A percentile compares a stretch with the other conserved stretches of the same genome.
These are phyloP conservation scores for Patella ulyssiponensis DNA, from an alignment of 2,888 invertebrate species.

Conservation along the genomic window DNA sequence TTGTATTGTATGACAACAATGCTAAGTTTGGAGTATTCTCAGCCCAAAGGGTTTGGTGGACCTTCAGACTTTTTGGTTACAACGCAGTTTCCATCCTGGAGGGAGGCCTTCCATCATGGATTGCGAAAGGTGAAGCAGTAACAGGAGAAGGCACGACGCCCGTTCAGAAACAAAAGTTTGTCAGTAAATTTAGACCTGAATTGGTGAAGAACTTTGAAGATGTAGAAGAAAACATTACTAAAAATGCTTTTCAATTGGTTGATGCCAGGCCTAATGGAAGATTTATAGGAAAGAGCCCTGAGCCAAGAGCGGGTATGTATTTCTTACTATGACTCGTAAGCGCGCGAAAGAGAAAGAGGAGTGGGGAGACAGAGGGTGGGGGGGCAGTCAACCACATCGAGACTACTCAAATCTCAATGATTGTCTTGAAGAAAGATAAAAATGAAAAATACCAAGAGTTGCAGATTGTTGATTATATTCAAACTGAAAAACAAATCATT, in stretches of 20 bases:
- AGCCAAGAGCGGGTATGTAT: slow-evolving; percentile 63
- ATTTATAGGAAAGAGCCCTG: slow-evolving; percentile 63
- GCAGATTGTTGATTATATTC: too few relatives aligned
- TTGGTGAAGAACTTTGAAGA: slow-evolving; percentile 61
- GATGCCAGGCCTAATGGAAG: slow-evolving; percentile 65
- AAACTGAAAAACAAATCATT: background rate
- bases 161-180: slow-evolving; percentile 42
- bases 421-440: too few relatives aligned
- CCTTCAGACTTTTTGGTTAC: slow-evolving; percentile 66
- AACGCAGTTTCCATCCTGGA: slow-evolving; percentile 58
- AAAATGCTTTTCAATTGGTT: slow-evolving; percentile 50
- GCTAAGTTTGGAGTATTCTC: slow-evolving; percentile 57
- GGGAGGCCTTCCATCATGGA: slow-evolving; percentile 66
- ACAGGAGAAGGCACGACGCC: slow-evolving; percentile 38
- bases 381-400: too few relatives aligned
- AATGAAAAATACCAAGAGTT: too few relatives aligned
- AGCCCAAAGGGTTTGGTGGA: slow-evolving; percentile 67
- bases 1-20: slow-evolving; percentile 66
- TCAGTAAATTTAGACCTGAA: slow-evolving; percentile 44
- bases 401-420: too few relatives aligned
- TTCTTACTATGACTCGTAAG: background rate
- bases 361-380: too few relatives aligned
- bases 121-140: slow-evolving; percentile 37
- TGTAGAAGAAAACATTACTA: slow-evolving; percentile 53
- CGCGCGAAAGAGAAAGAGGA: too few relatives aligned